Base-by-base conservation (phyloP, 30 jellyfish, hydroid and myxozoan species). In the Rhopilema esculentum region DNA sequence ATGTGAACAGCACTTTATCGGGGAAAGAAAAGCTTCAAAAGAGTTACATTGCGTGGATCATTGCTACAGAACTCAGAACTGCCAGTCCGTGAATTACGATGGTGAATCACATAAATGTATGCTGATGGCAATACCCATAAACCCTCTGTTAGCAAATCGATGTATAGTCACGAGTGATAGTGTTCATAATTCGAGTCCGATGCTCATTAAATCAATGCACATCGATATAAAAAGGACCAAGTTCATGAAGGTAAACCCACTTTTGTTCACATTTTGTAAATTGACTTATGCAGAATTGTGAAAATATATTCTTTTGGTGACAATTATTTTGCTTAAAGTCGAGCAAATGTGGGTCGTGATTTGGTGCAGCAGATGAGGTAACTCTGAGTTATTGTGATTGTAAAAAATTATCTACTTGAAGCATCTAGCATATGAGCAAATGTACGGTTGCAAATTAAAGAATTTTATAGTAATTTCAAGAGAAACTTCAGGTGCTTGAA, bases 81-180 rank as follows among this genome's bases (percentile, higher is more conserved):
- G 92, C 65, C 48, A 29, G 30, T 84, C 92, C 8, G 62, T 84
- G 6, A 84, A 84, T 72, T 72, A 32, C 66, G 72, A 84, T 16
- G 63, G 21, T 9, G 73, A 65, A 22, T 27, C 24, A 17, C 25
- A 27, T 0, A 23, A 29, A 26, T 84, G 92, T 24, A 17, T 70
- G 49, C 65, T 84, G 79, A 32, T 84, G 32, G 71, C 19, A 8
- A 17, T 18, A 16, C 50, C 85, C 24, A 66, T 53, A 26, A 33
- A 79, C 52, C 52, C 23, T 48, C 24, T 82, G 69, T 23, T 82
- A 20, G 19, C 49, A 2, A 28, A 20, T 1, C 27, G 27, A 8
- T 82, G 91, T 27, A 40, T 82, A 32, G 24, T 68, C 19, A 78
- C 79, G 27, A 19, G 1, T 19, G 88, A 66, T 15, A 15, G 49